Evolutionary conservation across 92 coral and sea anemone species (phyloP).

Genomic region (Palythoa heliodiscus): DNA sequence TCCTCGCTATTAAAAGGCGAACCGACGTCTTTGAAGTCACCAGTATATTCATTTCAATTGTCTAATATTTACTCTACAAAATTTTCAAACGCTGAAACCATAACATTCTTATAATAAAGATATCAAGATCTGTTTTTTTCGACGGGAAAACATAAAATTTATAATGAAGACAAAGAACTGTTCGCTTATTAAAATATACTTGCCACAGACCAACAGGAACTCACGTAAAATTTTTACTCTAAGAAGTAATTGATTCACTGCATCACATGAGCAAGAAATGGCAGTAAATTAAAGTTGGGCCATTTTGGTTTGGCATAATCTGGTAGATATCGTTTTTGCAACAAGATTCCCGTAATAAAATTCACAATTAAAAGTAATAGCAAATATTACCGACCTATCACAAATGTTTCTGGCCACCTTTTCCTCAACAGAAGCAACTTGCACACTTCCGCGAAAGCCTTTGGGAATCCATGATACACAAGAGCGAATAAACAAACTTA

Average conservation of each 20-base stretch:
- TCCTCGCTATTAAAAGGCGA: background rate
- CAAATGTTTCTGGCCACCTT: background rate
- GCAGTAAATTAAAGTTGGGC: background rate
- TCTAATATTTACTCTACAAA: slow-evolving; percentile 18
- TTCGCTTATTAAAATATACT: background rate
- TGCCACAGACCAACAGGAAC: background rate
- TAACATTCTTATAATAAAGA: slow-evolving; percentile 3
- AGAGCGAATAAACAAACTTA: slow-evolving; percentile 34
- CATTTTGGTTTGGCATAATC: background rate
- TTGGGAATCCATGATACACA: slow-evolving; percentile 24
- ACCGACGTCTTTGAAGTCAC: background rate
- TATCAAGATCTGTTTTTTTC: slow-evolving; percentile 4
- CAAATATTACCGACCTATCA: slow-evolving; percentile 28
- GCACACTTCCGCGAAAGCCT: slow-evolving; percentile 37
- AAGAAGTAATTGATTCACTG: slow-evolving; percentile 23
- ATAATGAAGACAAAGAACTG: slow-evolving; percentile 4
- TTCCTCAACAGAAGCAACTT: slow-evolving; percentile 8
- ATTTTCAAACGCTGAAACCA: background rate
- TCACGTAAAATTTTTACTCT: background rate
- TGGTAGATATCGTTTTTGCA: background rate
- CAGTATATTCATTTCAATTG: background rate
- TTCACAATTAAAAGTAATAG: slow-evolving; percentile 13
- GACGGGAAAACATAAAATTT: slow-evolving; percentile 15
- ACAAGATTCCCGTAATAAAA: slow-evolving; percentile 6
- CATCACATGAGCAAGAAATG: slow-evolving; percentile 5